Conservation (phyloP, 1,140 invertebrate species). For the Lepidurus couesii region DNA sequence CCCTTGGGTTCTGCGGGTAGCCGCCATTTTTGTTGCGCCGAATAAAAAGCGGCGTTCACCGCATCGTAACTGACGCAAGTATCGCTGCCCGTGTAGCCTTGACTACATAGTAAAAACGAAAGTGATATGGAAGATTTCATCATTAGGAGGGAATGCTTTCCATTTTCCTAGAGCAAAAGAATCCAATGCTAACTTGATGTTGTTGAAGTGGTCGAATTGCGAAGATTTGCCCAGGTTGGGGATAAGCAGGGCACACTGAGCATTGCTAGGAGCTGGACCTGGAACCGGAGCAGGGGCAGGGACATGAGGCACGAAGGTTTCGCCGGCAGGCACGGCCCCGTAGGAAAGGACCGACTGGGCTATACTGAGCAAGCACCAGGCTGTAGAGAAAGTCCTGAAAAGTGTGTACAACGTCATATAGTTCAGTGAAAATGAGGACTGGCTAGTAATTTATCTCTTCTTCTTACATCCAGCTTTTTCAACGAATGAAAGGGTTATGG, state of each 20-base stretch:
- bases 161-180: background rate
- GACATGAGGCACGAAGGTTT: background rate
- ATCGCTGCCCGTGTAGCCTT: conserved; percentile 38
- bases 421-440: too few species aligned
- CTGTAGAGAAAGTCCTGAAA: background rate
- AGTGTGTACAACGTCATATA: background rate
- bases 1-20: conserved; percentile 33
- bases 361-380: background rate
- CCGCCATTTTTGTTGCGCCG: conserved; percentile 40
- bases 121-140: background rate
- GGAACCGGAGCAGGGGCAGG: background rate
- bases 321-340: background rate
- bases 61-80: conserved; percentile 45
- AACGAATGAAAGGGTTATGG: background rate
- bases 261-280: background rate
- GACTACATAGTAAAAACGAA: conserved; percentile 32
- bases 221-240: conserved; percentile 9
- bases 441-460: too few species aligned
- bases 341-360: background rate
- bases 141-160: background rate
- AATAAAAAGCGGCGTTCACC: conserved; percentile 43
- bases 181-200: background rate
- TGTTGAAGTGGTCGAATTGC: background rate
- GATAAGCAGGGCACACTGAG: background rate
- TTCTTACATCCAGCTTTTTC: too few species aligned